These are phyloP conservation scores for Philypnodon macrostomus DNA, from an alignment of 2,797 vertebrate genomes.

Conservation along the genomic window DNA sequence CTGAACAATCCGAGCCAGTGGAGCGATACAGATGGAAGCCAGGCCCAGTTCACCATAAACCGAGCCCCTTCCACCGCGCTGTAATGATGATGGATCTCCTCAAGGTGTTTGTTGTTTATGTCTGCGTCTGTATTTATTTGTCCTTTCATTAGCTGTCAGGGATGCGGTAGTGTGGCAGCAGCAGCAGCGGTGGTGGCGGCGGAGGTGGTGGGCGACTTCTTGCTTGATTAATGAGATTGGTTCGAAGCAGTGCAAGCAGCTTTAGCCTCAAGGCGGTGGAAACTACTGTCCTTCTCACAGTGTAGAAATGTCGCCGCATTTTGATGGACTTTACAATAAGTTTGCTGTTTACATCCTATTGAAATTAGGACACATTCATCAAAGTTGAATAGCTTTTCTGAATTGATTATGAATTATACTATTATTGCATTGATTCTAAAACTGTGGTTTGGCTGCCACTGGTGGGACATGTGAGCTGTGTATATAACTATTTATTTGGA, in stretches of 20 bases:
- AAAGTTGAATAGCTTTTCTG: no score
- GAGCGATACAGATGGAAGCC: conserved; percentile 22
- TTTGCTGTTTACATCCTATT: no score
- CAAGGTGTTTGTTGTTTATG: conserved; percentile 24
- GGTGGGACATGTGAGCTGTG: no score
- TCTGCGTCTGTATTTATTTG: conserved; percentile 24
- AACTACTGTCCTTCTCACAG: neutral
- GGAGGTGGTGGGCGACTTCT: neutral
- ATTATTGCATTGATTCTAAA: no score
- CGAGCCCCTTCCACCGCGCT: neutral
- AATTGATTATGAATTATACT: no score
- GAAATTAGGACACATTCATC: no score
- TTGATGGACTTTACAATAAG: neutral
- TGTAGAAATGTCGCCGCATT: conserved; percentile 1
- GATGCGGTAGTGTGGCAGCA: no score
- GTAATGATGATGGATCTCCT: conserved; percentile 41
- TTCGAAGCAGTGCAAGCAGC: conserved; percentile 5
- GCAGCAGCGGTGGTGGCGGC: no score
- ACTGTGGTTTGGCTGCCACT: no score
- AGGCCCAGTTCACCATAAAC: conserved; percentile 4
- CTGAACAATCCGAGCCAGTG: conserved; percentile 12
- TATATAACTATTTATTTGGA: no score
- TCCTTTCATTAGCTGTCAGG: conserved; percentile 14
- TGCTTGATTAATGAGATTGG: conserved; percentile 25
- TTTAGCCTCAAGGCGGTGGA: conserved; percentile 3